Base-by-base conservation (phyloP, 2,113 vertebrate genomes). In the Trematomus loennbergii region DNA sequence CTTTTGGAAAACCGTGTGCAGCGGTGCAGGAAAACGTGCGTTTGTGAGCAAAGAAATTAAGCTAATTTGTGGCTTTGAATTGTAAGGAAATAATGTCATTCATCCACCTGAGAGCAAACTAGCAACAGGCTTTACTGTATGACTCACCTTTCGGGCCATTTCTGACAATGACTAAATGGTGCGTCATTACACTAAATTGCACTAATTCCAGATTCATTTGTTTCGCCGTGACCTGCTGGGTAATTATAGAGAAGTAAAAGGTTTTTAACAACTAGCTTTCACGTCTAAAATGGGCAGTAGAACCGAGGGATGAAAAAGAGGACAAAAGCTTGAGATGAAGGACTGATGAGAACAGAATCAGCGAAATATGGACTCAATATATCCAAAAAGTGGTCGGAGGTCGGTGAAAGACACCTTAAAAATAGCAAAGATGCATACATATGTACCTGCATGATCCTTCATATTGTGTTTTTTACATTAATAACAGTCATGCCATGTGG, bases 121-220 rank as follows among this genome's bases (percentile, higher is more conserved):
- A 33, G 7, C 66, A 22, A 6, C 15, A 17, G 3, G 4, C 6
- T 36, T 15, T 16, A n/a, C n/a, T n/a, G n/a, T n/a, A 6, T n/a
- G 66, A 75, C 72, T 57, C 54, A 82, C 29, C 46, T 64, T 4
- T 48, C 29, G 54, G 50, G 52, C 54, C n/a, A 2, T 3, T 13
- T 75, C 66, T 61, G 20, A 64, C 43, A 50, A 20, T 20, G 8
- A 46, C 53, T 12, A 58, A 79, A 9, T 33, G 65, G 57, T 29
- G 60, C 36, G 12, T 36, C 16, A 75, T 86, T 63, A 70, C 3
- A 12, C 29, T 12, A 82, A 84, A 84, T 60, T 71, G 7, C 53
- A 72, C 43, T 48, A 0, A 77, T 85, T 75, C 74, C 72, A 53
- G 5, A 62, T 72, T 36, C n/a, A 58, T 57, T 66, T 5, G 10